Evolutionary conservation across 2,797 vertebrate species (phyloP).

Genomic region (Anguilla megastoma): DNA sequence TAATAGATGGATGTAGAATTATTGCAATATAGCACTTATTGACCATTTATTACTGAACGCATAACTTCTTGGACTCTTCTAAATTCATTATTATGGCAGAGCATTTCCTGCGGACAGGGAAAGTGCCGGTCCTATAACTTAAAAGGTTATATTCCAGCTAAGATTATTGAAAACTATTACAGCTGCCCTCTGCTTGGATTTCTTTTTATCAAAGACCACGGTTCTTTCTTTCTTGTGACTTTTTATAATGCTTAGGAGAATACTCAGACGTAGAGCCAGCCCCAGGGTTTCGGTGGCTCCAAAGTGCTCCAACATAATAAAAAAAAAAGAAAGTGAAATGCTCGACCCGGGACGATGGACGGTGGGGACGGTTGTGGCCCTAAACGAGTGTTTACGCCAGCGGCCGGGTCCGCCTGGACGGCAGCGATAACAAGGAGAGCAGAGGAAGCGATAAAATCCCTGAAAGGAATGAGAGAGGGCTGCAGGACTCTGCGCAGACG

Average conservation of each 20-base stretch:
- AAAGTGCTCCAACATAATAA: too few species aligned
- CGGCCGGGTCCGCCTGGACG: background rate
- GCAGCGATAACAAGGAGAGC: background rate
- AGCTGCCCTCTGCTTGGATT: background rate
- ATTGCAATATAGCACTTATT: background rate
- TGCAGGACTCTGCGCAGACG: background rate
- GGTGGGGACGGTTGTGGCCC: background rate
- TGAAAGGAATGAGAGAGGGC: background rate
- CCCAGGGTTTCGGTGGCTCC: too few species aligned
- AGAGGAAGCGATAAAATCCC: background rate
- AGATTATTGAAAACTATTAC: background rate
- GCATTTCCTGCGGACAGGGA: background rate
- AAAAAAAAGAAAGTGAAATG: too few species aligned
- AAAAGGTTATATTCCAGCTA: background rate
- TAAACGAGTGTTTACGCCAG: background rate
- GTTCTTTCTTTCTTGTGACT: background rate
- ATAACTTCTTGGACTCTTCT: background rate
- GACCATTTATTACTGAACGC: too few species aligned
- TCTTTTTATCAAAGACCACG: background rate
- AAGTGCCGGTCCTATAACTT: background rate
- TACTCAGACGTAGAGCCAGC: too few species aligned
- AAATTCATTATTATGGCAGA: background rate
- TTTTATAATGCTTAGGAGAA: background rate
- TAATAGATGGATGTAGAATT: background rate
- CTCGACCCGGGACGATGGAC: too few species aligned